A percentile compares a stretch with the other conserved stretches of the same genome.
These are phyloP conservation scores for Thalassaphorura encarpata DNA, from an alignment of 1,140 invertebrate genomes.

Conservation along the genomic window DNA sequence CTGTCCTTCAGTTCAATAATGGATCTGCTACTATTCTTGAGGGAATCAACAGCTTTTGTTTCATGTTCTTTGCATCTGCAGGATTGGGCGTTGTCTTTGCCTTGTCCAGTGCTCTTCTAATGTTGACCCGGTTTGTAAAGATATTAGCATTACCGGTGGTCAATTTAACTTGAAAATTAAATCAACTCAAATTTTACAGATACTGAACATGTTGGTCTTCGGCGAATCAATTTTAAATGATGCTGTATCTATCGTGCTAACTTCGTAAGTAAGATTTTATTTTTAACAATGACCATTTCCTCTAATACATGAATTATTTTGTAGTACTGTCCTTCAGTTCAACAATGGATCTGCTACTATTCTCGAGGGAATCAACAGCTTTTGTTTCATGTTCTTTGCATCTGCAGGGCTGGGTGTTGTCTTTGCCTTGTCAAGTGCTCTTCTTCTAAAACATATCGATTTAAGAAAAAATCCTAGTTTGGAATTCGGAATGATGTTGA, in stretches of 20 bases:
- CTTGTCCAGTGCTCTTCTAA: conserved; percentile 86
- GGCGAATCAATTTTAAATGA: conserved; percentile 94
- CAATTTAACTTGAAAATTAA: too few relatives aligned
- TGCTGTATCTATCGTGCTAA: conserved; percentile 94
- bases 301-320: conserved; percentile 1
- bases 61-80: conserved; percentile 98
- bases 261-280: conserved; percentile 60
- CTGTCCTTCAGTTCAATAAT: conserved; percentile 56
- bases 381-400: conserved; percentile 96
- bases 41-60: conserved; percentile 80
- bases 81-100: conserved; percentile 94
- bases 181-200: too few relatives aligned
- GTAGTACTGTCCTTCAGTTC: conserved; percentile 50
- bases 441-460: conserved; percentile 77
- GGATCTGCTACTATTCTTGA: conserved; percentile 76
- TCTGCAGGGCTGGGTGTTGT: conserved; percentile 92
- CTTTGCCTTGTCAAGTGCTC: conserved; percentile 86
- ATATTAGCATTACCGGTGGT: too few relatives aligned
- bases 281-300: conserved; percentile 41
- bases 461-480: conserved; percentile 40
- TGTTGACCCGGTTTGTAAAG: conserved; percentile 86
- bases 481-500: conserved; percentile 96
- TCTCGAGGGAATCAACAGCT: conserved; percentile 75
- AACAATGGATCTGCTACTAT: conserved; percentile 71
- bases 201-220: conserved; percentile 58